Conservation (phyloP, 2,888 invertebrate species). For the Orchesella flavescens region DNA sequence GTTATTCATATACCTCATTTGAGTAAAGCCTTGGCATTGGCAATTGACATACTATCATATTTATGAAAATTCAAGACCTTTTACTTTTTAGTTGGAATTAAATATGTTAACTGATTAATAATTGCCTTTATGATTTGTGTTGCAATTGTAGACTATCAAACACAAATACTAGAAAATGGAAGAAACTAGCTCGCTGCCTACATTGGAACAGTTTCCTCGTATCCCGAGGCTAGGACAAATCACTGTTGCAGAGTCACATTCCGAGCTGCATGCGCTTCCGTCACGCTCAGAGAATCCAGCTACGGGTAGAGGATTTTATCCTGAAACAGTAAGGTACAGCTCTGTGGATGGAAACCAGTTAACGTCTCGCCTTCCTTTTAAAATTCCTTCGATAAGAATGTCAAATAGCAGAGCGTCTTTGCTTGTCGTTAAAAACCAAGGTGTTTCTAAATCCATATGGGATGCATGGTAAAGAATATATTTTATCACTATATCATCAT, state of each 20-base stretch:
- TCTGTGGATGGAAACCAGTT: conserved; percentile 45
- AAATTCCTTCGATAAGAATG: conserved; percentile 54
- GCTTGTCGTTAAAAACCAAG: conserved; percentile 26
- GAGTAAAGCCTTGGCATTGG: too few species aligned
- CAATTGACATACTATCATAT: too few species aligned
- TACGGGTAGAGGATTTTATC: conserved; percentile 50
- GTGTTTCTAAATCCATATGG: conserved; percentile 61
- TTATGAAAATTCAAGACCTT: too few species aligned
- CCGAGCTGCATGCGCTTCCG: conserved; percentile 63
- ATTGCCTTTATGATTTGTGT: too few species aligned
- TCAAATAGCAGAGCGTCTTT: conserved; percentile 4
- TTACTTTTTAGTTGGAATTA: too few species aligned
- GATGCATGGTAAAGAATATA: conserved; percentile 55
- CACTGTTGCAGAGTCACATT: conserved; percentile 59
- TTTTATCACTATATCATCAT: not conserved
- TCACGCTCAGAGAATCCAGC: conserved; percentile 34
- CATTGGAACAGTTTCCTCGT: conserved; percentile 57
- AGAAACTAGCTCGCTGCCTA: not conserved
- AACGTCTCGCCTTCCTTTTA: conserved; percentile 35
- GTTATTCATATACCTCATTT: too few species aligned
- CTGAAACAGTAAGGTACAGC: conserved; percentile 32
- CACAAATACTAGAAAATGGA: not conserved
- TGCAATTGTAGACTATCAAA: too few species aligned
- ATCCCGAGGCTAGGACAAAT: conserved; percentile 55
- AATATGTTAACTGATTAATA: too few species aligned